Evolutionary conservation across 2,113 vertebrate genomes (phyloP).

Genomic region (Oryzias melastigma): DNA sequence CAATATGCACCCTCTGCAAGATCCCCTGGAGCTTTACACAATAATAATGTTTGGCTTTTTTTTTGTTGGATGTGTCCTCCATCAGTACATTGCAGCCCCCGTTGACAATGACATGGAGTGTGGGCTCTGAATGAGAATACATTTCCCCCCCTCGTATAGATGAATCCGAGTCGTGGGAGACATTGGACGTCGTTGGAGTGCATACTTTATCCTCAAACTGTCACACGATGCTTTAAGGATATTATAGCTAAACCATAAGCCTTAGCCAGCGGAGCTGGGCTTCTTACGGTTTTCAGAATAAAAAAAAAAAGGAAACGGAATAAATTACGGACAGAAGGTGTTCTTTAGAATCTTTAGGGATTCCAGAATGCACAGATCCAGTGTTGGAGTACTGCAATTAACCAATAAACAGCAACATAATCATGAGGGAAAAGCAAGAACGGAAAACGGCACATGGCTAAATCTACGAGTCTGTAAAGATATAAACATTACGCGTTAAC

Average conservation of each 20-base stretch:
- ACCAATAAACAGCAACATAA: no score
- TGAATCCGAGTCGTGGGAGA: slow-evolving; percentile 6
- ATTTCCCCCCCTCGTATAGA: slow-evolving; percentile 25
- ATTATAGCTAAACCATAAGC: slow-evolving; percentile 31
- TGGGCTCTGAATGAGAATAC: slow-evolving; percentile 18
- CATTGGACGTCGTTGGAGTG: slow-evolving; percentile 10
- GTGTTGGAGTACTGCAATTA: not conserved
- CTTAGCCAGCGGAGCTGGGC: slow-evolving; percentile 5
- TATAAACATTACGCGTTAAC: no score
- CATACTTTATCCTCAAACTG: slow-evolving; percentile 46
- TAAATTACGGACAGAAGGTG: slow-evolving; percentile 6
- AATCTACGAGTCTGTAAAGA: no score
- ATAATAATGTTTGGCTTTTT: slow-evolving; percentile 11
- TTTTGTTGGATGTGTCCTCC: not conserved
- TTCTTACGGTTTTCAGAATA: not conserved
- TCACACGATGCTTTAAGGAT: slow-evolving; percentile 39
- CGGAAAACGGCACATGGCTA: no score
- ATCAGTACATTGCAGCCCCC: slow-evolving; percentile 19
- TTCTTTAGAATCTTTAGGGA: not conserved
- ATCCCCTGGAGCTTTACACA: slow-evolving; percentile 19
- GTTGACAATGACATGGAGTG: slow-evolving; percentile 20
- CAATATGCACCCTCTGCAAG: slow-evolving; percentile 20
- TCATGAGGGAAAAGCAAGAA: no score
- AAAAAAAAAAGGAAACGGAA: slow-evolving; percentile 13
- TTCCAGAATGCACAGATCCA: slow-evolving; percentile 1